These are phyloP conservation scores for Periophthalmus magnuspinnatus DNA, from an alignment of 2,797 vertebrate genomes.

Conservation along the genomic window DNA sequence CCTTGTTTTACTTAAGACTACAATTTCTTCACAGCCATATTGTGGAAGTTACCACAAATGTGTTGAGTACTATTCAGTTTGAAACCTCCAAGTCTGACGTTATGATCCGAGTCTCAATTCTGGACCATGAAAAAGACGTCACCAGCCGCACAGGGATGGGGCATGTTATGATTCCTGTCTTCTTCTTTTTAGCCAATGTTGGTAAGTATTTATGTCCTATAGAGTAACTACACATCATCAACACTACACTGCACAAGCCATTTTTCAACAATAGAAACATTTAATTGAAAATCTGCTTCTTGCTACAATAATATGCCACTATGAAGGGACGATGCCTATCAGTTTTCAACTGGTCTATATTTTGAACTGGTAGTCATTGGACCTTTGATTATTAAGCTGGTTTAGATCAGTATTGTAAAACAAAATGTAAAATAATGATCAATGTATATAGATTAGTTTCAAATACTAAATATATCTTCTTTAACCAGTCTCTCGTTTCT, in stretches of 20 bases:
- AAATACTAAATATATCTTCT: too few relatives aligned
- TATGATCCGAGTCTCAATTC: slow-evolving; percentile 81
- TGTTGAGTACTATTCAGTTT: slow-evolving; percentile 82
- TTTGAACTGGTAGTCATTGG: too few relatives aligned
- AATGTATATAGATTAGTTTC: too few relatives aligned
- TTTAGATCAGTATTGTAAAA: too few relatives aligned
- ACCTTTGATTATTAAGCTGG: too few relatives aligned
- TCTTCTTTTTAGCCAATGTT: slow-evolving; percentile 76
- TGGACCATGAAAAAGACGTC: slow-evolving; percentile 82
- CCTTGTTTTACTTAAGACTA: not conserved
- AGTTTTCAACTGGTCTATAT: too few relatives aligned
- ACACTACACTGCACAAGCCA: too few relatives aligned
- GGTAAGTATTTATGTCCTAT: slow-evolving; percentile 38
- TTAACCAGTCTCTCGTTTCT: slow-evolving; percentile 7
- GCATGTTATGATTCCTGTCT: slow-evolving; percentile 82
- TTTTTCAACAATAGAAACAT: too few relatives aligned
- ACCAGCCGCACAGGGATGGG: slow-evolving; percentile 77
- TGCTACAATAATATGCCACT: too few relatives aligned
- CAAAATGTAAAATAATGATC: too few relatives aligned
- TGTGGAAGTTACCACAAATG: slow-evolving; percentile 70
- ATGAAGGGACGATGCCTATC: too few relatives aligned
- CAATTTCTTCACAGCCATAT: slow-evolving; percentile 69
- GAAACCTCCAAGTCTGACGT: slow-evolving; percentile 83
- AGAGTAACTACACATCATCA: not conserved
- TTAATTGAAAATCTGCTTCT: too few relatives aligned